Base-by-base conservation (phyloP, 2,113 vertebrate genomes). In the Oncorhynchus nerka region DNA sequence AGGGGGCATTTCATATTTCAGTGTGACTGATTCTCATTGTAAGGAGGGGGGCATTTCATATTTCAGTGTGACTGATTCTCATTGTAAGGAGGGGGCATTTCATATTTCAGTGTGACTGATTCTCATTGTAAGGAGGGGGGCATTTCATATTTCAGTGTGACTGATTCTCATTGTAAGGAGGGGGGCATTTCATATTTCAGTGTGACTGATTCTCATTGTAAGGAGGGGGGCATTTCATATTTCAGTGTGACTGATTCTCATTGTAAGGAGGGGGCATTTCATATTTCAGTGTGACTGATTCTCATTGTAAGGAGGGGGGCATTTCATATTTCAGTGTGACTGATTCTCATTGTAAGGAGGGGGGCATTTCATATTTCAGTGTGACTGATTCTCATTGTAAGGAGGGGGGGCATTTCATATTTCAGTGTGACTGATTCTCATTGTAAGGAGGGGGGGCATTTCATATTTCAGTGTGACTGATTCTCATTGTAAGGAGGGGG, bases 361-460 rank as follows among this genome's bases (percentile, higher is more conserved):
- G 49, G 13, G 69, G 74, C 69, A 12, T 80, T 81, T 80, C 79
- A 75, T 83, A 74, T 81, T 55, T 55, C 24, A 39, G 64, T 9
- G 3, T 62, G 19, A 68, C 61, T 70, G 74, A 68, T 70, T 71
- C 19, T 28, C 66, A 24, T 65, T 80, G 70, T 71, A 67, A 2
- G 26, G 15, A 51, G 62, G 68, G 49, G 13, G 69, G 75, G 74
- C 69, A 12, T 80, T 81, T 80, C 79, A 75, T 83, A 74, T 81
- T 55, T 55, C 24, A 39, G 64, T 9, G 3, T 62, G 19, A 68
- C 61, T 70, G 74, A 68, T 70, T 71, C 19, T 28, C 66, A 24
- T 65, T 80, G 70, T 71, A 67, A 2, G 26, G 15, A 51, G 62
- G 68, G 49, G 13, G 69, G 75, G 74, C 69, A 12, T 80, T 81